Percentiles rank a stretch among this genome's conserved stretches.
These are phyloP conservation scores for Tridacna gigas DNA, from an alignment of 2,888 invertebrate genomes.

Conservation along the genomic window DNA sequence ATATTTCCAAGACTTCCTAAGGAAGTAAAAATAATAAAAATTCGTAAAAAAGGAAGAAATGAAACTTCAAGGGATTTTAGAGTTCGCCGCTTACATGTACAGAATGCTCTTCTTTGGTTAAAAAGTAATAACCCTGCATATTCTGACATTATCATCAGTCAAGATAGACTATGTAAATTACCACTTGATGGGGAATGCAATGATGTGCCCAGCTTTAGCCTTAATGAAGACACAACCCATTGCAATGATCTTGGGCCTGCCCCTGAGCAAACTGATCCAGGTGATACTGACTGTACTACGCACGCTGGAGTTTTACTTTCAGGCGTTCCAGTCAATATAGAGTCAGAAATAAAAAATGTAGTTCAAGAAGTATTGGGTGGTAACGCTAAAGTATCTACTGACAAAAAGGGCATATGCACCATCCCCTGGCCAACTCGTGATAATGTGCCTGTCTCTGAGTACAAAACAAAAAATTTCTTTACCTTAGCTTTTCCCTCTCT, in stretches of 20 bases:
- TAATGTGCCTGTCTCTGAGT: conserved; percentile 18
- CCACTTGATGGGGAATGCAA: conserved; percentile 53
- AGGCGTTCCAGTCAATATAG: background rate
- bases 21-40: conserved; percentile 49
- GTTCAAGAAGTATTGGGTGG: background rate
- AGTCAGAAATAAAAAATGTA: background rate
- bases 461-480: too few species aligned
- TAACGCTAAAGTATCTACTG: background rate
- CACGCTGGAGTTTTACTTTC: conserved; percentile 13
- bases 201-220: conserved; percentile 25
- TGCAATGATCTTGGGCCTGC: conserved; percentile 49
- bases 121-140: conserved; percentile 57
- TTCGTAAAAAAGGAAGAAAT: conserved; percentile 57
- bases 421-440: conserved; percentile 20
- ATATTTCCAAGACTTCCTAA: conserved; percentile 48
- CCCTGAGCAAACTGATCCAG: conserved; percentile 36
- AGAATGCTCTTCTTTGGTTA: conserved; percentile 58
- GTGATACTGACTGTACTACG: conserved; percentile 30
- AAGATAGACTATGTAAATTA: conserved; percentile 37
- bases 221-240: conserved; percentile 17
- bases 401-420: background rate
- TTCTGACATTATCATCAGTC: conserved; percentile 38
- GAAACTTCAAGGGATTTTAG: conserved; percentile 57
- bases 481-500: conserved; percentile 11
- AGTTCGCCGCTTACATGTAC: conserved; percentile 42